phyloP scores from a whole-genome alignment of 2,888 invertebrate species.

The Polydrusus pterygomalis region DNA sequence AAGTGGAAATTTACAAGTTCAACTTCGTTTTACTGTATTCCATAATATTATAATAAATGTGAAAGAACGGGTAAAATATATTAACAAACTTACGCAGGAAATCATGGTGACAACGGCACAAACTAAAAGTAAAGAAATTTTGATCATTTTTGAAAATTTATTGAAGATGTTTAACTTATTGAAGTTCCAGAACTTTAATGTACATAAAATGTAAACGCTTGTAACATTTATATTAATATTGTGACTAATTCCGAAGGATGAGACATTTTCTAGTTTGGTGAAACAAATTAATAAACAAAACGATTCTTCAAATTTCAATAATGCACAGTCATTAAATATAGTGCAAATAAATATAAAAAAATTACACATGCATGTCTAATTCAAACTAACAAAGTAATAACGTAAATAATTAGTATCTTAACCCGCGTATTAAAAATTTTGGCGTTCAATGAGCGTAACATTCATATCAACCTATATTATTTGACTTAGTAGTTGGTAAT shows the following conservation, averaged over 20 bases:
- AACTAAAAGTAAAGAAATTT: neutral
- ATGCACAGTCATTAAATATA: neutral
- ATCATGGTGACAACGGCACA: neutral
- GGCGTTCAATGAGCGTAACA: conserved; percentile 5
- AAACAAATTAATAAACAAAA: conserved; percentile 2
- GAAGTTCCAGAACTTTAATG: neutral
- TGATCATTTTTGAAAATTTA: neutral
- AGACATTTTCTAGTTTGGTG: neutral
- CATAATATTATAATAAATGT: no score
- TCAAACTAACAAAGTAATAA: conserved; percentile 5
- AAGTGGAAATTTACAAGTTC: no score
- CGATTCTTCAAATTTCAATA: neutral
- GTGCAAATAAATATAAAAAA: neutral
- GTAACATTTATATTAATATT: neutral
- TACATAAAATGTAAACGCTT: neutral
- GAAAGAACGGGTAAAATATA: neutral
- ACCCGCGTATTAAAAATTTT: neutral
- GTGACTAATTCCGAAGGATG: neutral
- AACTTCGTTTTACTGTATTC: no score
- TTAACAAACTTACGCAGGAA: neutral
- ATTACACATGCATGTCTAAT: conserved; percentile 1
- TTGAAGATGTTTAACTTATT: neutral
- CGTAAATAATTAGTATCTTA: conserved; percentile 3
- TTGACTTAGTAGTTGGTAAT: neutral
- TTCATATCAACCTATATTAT: neutral